Evolutionary conservation across 2,797 vertebrate genomes (phyloP).

Genomic region (Avahi laniger): DNA sequence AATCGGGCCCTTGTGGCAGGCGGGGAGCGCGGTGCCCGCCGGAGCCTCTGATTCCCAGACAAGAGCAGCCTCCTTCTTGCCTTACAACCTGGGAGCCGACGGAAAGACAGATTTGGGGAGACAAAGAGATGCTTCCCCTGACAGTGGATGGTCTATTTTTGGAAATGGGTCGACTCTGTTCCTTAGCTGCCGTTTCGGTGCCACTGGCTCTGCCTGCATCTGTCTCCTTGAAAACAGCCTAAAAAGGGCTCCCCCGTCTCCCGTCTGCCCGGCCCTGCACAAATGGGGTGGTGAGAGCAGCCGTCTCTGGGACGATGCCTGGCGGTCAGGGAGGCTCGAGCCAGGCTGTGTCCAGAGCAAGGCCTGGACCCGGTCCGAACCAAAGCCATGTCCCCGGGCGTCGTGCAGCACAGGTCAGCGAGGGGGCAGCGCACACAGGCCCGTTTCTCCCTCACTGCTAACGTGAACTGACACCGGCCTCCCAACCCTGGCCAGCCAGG

Average conservation of each 20-base stretch:
- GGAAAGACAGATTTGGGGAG: constrained; percentile 81
- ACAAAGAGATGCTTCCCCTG: constrained; percentile 85
- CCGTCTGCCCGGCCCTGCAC: neutral
- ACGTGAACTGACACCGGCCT: neutral
- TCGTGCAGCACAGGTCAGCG: neutral
- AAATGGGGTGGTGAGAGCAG: neutral
- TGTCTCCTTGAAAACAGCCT: constrained; percentile 32
- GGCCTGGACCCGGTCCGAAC: too few species aligned
- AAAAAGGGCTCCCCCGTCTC: neutral
- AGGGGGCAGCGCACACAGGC: neutral
- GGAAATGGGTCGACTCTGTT: constrained; percentile 87
- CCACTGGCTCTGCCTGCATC: constrained; percentile 72
- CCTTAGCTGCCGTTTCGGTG: constrained; percentile 66
- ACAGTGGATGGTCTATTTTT: constrained; percentile 86
- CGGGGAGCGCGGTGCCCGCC: neutral
- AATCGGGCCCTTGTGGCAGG: constrained; percentile 67
- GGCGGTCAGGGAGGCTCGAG: neutral
- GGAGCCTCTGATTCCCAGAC: constrained; percentile 74
- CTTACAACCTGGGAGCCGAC: constrained; percentile 83
- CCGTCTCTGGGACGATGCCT: fast-evolving
- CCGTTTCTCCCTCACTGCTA: neutral
- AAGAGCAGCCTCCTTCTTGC: constrained; percentile 77
- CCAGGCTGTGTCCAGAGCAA: neutral
- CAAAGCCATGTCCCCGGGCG: neutral
- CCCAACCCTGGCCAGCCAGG: neutral